phyloP scores from a whole-genome alignment of 1,140 invertebrate species.

The Bombus confusus region DNA sequence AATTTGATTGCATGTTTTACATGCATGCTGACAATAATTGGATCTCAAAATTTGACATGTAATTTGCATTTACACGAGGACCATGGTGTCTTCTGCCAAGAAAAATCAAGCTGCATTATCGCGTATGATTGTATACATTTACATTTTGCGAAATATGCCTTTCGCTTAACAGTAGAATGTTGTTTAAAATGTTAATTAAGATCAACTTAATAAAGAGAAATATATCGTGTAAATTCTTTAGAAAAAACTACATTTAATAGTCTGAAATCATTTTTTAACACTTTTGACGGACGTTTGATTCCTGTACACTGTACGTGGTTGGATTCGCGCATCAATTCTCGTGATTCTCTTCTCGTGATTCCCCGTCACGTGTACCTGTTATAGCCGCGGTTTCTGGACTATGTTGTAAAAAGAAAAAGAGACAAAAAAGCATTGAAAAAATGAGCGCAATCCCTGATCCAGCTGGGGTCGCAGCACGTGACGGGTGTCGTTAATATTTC shows the following conservation, averaged over 20 bases:
- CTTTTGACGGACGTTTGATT: background rate
- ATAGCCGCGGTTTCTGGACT: slow-evolving; percentile 17
- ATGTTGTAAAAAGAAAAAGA: slow-evolving; percentile 18
- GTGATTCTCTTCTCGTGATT: background rate
- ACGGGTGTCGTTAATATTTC: slow-evolving; percentile 79
- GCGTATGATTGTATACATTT: too few relatives aligned
- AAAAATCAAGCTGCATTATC: background rate
- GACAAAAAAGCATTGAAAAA: slow-evolving; percentile 35
- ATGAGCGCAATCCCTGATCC: slow-evolving; percentile 40
- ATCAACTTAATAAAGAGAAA: background rate
- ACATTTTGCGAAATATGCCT: background rate
- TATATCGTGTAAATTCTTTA: too few relatives aligned
- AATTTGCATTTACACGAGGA: background rate
- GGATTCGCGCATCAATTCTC: background rate
- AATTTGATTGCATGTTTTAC: background rate
- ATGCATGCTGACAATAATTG: background rate
- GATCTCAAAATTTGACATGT: background rate
- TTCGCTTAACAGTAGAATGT: background rate
- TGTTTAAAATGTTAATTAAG: too few relatives aligned
- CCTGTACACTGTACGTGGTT: background rate
- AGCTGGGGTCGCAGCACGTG: slow-evolving; percentile 69
- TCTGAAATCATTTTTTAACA: background rate
- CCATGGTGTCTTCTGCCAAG: background rate
- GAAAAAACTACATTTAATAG: too few relatives aligned
- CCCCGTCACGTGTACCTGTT: slow-evolving; percentile 48